Percentiles rank a stretch among this genome's conserved stretches.
Evolutionary conservation across 1,140 invertebrate species (phyloP).

Genomic region (Pomacea maculata): DNA sequence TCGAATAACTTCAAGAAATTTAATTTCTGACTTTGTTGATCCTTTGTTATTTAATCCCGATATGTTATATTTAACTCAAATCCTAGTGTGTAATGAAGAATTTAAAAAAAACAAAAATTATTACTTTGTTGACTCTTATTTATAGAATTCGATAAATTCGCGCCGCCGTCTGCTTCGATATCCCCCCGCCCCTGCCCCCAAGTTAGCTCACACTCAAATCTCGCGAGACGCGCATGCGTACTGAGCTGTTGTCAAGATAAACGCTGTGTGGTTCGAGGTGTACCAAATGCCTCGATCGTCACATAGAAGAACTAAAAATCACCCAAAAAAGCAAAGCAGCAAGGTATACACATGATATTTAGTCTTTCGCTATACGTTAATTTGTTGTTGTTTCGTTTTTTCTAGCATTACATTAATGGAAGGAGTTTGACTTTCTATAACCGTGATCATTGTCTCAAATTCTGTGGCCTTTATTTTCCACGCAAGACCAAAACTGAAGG

Average conservation of each 20-base stretch:
- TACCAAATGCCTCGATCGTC: background rate
- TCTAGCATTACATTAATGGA: background rate
- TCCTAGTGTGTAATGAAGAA: background rate
- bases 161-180: background rate
- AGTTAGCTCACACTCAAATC: conserved; percentile 9
- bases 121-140: conserved; percentile 4
- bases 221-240: conserved; percentile 25
- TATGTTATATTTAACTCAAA: too few relatives aligned
- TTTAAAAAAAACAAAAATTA: background rate
- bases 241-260: conserved; percentile 27
- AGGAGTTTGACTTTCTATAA: too few relatives aligned
- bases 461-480: too few relatives aligned
- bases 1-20: too few relatives aligned
- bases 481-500: too few relatives aligned
- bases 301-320: background rate
- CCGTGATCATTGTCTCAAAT: too few relatives aligned
- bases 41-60: too few relatives aligned
- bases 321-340: background rate
- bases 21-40: too few relatives aligned
- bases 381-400: background rate
- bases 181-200: background rate
- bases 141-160: conserved; percentile 3
- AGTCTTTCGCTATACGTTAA: background rate
- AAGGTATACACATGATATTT: background rate
- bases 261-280: background rate